phyloP scores from a whole-genome alignment of 2,888 invertebrate genomes.

The Tinea trinotella region DNA sequence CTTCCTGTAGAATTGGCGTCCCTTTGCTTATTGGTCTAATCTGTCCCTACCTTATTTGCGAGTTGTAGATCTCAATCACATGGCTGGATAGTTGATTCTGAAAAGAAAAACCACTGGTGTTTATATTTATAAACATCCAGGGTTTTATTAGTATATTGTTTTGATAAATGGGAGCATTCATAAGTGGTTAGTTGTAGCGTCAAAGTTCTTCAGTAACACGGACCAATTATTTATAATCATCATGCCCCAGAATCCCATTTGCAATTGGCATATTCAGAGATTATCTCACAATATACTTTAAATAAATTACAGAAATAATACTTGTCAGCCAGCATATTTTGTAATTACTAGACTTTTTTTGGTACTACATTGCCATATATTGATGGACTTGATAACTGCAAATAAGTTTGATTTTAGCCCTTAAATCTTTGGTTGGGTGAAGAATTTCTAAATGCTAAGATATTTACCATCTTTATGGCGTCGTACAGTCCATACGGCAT shows the following conservation, averaged over 20 bases:
- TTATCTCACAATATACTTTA: not conserved
- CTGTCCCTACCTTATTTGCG: slow-evolving; percentile 55
- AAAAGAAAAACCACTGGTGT: slow-evolving; percentile 94
- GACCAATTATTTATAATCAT: slow-evolving; percentile 67
- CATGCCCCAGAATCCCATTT: slow-evolving; percentile 36
- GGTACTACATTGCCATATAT: no score
- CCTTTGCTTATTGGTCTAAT: slow-evolving; percentile 27
- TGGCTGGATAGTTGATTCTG: slow-evolving; percentile 74
- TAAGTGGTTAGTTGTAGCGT: slow-evolving; percentile 62
- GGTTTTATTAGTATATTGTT: slow-evolving; percentile 72
- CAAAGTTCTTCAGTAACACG: slow-evolving; percentile 68
- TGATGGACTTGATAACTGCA: no score
- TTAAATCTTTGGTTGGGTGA: no score
- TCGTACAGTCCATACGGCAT: slow-evolving; percentile 99
- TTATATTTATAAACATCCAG: slow-evolving; percentile 80
- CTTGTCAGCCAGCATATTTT: no score
- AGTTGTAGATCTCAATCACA: slow-evolving; percentile 48
- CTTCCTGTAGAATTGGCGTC: not conserved
- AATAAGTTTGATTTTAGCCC: no score
- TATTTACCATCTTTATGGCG: slow-evolving; percentile 94
- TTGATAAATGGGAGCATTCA: slow-evolving; percentile 66
- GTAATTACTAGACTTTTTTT: no score
- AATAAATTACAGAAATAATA: no score
- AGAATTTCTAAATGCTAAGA: not conserved
- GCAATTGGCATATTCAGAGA: not conserved